Conservation (phyloP, 35 echinoderm and acorn worm species). For the Apostichopus parvimensis region DNA sequence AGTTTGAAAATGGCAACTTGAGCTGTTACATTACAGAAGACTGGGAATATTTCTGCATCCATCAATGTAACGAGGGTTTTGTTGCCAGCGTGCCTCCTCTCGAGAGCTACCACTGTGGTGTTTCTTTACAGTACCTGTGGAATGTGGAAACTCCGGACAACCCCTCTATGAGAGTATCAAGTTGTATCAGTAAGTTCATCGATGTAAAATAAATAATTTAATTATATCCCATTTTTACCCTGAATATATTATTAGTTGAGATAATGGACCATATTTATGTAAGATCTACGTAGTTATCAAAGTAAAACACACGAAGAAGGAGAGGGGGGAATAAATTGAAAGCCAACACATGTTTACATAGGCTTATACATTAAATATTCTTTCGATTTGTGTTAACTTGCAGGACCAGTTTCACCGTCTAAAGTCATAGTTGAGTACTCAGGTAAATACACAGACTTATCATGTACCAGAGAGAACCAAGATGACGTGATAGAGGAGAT, state of each 20-base stretch:
- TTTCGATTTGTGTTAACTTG: background rate
- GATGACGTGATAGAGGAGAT: background rate
- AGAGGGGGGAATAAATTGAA: background rate
- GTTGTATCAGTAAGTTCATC: background rate
- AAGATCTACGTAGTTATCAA: background rate
- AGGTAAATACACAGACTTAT: background rate
- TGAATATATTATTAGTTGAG: background rate
- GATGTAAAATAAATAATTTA: background rate
- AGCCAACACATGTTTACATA: background rate
- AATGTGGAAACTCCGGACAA: background rate
- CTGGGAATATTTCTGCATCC: background rate
- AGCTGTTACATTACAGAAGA: background rate
- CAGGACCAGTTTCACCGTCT: background rate
- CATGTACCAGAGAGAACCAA: background rate
- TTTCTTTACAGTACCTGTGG: background rate
- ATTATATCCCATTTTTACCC: background rate
- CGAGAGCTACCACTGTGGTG: slow-evolving; percentile 1
- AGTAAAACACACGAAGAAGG: background rate
- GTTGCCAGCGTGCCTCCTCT: background rate
- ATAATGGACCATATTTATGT: background rate
- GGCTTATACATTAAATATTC: background rate
- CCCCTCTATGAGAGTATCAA: background rate
- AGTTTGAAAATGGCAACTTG: background rate
- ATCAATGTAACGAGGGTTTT: background rate
- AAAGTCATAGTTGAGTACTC: background rate